Evolutionary conservation across 1,140 invertebrate genomes (phyloP), one percentile per base, ranked within the genome.

Genomic region (Phortica variegata): DNA sequence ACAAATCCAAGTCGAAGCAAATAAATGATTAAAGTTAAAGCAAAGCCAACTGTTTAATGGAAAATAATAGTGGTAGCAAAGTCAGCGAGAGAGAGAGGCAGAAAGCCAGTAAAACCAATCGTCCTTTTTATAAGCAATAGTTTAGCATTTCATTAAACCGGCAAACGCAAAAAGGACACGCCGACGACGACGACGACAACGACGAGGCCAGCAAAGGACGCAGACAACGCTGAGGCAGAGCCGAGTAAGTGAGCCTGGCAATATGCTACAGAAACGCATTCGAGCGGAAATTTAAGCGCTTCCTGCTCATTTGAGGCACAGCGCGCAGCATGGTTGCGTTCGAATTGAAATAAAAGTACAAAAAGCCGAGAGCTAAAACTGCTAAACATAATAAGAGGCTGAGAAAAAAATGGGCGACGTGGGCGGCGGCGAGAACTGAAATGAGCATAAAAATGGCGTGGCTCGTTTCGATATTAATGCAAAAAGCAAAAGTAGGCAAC

Each of bases 41-140:
- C 19, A 33, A 29, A 43, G 18, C 26, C 15, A 12, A 26, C 23
- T 13, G 20, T 16, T 38, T 29, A 29, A 13, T 36, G 39, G 19
- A 45, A 49, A 63, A 60, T 52, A 13, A 45, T 34, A 51, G 51
- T 52, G 43, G 56, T 46, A 47, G 34, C 39, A 46, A 59, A 29
- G 50, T 60, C 40, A n/a, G 45, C 10, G 34, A 15, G 8, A 19
- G 42, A 16, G 10, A 39, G 13, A 37, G 29, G 18, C 18, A 20
- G n/a, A 37, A 40, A 23, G n/a, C 26, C 23, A 45, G 31, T 31
- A 2, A 18, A 17, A 6, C 1, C 4, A 45, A 13, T 23, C 15
- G 16, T 39, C 20, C 29, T 13, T 29, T 29, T 6, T 6, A 29
- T 29, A 12, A 12, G 26, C 26, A 29, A 6, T 7, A 6, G 6